Evolutionary conservation across 2,888 invertebrate species (phyloP), one percentile per base, ranked within the genome.

Genomic region (Electrophaes corylata): DNA sequence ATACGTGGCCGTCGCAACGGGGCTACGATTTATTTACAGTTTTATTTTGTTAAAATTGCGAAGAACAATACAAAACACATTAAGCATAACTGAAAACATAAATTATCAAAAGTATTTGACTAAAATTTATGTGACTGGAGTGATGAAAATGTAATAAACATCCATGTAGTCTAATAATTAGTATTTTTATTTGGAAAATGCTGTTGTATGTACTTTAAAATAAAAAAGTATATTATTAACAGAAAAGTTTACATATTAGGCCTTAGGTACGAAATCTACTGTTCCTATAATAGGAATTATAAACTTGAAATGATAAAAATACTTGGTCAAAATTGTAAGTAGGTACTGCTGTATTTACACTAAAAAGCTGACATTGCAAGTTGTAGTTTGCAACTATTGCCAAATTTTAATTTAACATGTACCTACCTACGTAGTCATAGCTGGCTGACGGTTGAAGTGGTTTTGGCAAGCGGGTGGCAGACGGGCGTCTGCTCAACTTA

Each of bases 401-500:
- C 81, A 79, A 83, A 86, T 78, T 84, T 81, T 79, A 80, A 80
- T 84, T 81, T 78, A 79, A 78, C 76, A 76, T 76, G 72, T 73
- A 72, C 1, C 23, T 23, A 23, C 23, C n/a, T 20, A 20, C 57
- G 66, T 71, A 62, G 77, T 71, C 72, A 70, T 69, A 71, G 71
- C 69, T 68, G 67, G 78, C 72, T 86, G 75, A 82, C 67, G 67
- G 78, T 72, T 86, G 75, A 82, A 88, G 88, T 85, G 86, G 86
- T 84, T 88, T 88, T 90, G 90, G 86, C 86, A 86, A 80, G 83
- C 79, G 81, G 77, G 74, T 76, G 75, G 67, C 80, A 79, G 12
- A 37, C 37, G 76, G 73, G 78, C 80, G 81, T 78, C 81, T 81
- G 83, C 72, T 83, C 76, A 77, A 75, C 84, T 86, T 89, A 88